Conservation (phyloP, 2,113 vertebrate genomes). For the Pyrgilauda ruficollis region DNA sequence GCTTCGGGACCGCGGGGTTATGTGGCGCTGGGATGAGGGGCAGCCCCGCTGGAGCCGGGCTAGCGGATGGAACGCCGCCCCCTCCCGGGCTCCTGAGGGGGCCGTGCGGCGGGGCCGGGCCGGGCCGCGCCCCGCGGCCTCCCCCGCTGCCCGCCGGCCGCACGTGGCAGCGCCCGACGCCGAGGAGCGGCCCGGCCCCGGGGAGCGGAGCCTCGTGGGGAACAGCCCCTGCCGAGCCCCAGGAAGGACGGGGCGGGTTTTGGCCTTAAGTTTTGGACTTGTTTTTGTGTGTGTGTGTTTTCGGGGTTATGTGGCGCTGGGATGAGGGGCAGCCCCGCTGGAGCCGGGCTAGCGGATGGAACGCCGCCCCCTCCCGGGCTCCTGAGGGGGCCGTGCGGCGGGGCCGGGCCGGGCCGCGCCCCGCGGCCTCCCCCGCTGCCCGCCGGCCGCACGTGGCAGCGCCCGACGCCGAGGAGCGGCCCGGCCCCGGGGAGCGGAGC, state of each 20-base stretch:
- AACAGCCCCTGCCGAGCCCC: not conserved
- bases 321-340: too few species aligned
- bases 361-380: too few species aligned
- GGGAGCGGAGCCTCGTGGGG: not conserved
- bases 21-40: fast-evolving
- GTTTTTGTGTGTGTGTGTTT: fast-evolving
- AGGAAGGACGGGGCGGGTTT: fast-evolving
- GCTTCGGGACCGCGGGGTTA: not conserved
- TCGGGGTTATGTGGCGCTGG: too few species aligned
- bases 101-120: too few species aligned
- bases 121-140: not conserved
- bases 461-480: not conserved
- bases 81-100: not conserved
- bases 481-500: not conserved
- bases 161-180: not conserved
- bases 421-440: not conserved
- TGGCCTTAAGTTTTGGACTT: fast-evolving
- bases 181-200: not conserved
- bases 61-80: not conserved
- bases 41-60: too few species aligned
- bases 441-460: not conserved
- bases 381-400: not conserved
- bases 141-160: not conserved
- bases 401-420: too few species aligned
- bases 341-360: too few species aligned